These are phyloP conservation scores for Pangasius sanitwongsei DNA, from an alignment of 2,797 vertebrate species.

Conservation along the genomic window DNA sequence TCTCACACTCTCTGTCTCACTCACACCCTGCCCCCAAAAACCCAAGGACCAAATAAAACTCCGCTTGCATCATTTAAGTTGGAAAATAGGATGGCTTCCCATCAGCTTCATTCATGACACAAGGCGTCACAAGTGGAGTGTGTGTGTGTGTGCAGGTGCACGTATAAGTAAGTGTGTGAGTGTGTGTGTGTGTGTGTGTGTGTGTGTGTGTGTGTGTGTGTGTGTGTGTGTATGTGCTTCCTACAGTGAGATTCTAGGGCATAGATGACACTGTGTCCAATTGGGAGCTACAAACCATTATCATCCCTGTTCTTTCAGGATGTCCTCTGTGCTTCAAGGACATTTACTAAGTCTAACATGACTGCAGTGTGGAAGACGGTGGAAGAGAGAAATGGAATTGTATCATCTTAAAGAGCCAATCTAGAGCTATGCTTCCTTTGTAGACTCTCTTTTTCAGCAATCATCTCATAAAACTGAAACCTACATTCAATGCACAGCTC, in stretches of 20 bases:
- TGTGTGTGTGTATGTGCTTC: conserved; percentile 19
- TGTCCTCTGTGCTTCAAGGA: conserved; percentile 59
- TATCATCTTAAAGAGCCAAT: not conserved
- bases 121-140: conserved; percentile 13
- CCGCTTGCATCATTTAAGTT: conserved; percentile 51
- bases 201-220: not conserved
- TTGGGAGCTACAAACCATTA: conserved; percentile 56
- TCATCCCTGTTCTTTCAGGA: conserved; percentile 58
- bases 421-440: not conserved
- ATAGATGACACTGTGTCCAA: conserved; percentile 58
- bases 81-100: conserved; percentile 56
- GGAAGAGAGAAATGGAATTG: not conserved
- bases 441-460: not conserved
- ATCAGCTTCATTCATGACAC: conserved; percentile 51
- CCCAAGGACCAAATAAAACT: conserved; percentile 50
- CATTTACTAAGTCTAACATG: conserved; percentile 51
- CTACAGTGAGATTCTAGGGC: conserved; percentile 53
- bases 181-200: conserved; percentile 1
- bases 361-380: conserved; percentile 27
- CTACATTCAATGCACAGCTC: not conserved
- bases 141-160: conserved; percentile 11
- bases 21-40: conserved; percentile 21
- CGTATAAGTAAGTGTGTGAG: not conserved
- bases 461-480: not conserved
- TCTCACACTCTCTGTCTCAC: conserved; percentile 27